Evolutionary conservation across 2,888 invertebrate genomes (phyloP).

Genomic region (Xylota sylvarum): DNA sequence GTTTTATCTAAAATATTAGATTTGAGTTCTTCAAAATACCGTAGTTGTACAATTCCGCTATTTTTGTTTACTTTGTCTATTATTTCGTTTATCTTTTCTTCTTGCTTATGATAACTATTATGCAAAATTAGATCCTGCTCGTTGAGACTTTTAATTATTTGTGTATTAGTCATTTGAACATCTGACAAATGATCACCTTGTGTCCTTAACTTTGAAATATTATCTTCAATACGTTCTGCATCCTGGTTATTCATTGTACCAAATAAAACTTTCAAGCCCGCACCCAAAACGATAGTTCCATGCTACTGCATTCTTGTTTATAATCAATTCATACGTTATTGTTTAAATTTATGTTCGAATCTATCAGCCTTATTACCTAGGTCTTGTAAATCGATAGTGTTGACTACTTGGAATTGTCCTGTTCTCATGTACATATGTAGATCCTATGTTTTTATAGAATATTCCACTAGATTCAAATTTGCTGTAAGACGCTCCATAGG

Average conservation of each 20-base stretch:
- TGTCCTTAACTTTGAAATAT: background rate
- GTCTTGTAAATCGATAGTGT: background rate
- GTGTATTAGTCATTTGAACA: background rate
- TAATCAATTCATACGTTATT: background rate
- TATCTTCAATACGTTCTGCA: no score
- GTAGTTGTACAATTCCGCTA: background rate
- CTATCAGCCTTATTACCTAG: background rate
- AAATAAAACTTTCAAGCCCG: no score
- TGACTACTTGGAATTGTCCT: background rate
- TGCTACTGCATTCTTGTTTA: background rate
- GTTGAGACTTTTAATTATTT: background rate
- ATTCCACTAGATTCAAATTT: background rate
- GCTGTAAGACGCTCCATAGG: background rate
- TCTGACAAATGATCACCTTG: background rate
- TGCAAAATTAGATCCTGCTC: background rate
- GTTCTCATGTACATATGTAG: background rate
- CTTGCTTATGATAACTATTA: background rate
- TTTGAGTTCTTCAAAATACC: background rate
- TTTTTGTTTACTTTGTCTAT: background rate
- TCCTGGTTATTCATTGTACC: no score
- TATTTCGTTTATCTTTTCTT: background rate
- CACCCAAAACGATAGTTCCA: background rate
- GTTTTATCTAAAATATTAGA: constrained; percentile 20
- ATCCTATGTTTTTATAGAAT: background rate
- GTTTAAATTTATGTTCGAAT: background rate